Conservation (phyloP, 1,140 invertebrate genomes). For the Prorops nasuta region DNA sequence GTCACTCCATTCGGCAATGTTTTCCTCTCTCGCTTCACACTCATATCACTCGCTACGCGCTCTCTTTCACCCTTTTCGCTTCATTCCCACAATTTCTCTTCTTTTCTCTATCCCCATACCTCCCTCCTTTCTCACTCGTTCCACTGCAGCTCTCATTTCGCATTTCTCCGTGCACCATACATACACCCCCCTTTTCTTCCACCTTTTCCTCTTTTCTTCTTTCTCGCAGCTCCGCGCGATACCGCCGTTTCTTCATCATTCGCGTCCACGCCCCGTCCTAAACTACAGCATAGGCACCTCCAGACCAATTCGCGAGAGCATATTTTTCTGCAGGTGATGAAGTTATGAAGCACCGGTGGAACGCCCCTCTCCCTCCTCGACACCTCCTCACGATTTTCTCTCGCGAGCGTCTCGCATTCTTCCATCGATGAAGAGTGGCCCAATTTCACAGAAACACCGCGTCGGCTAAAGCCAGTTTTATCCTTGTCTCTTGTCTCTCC, state of each 20-base stretch:
- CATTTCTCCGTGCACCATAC: not conserved
- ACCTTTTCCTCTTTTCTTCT: not conserved
- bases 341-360: too few species aligned
- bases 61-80: not conserved
- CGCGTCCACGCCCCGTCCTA: not conserved
- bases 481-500: too few species aligned
- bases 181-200: not conserved
- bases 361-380: too few species aligned
- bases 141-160: not conserved
- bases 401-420: too few species aligned
- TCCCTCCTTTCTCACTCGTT: not conserved
- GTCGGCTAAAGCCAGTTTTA: too few species aligned
- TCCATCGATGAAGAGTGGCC: too few species aligned
- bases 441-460: too few species aligned
- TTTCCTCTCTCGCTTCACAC: slow-evolving; percentile 12
- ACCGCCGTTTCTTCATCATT: not conserved
- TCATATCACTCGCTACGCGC: slow-evolving; percentile 11
- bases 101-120: not conserved
- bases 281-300: too few species aligned
- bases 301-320: too few species aligned
- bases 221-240: not conserved
- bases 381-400: too few species aligned
- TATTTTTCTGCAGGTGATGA: too few species aligned
- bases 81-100: not conserved
- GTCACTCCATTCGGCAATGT: slow-evolving; percentile 5